Base-by-base conservation (phyloP, 2,888 invertebrate species). In the Itoplectis maculator region DNA sequence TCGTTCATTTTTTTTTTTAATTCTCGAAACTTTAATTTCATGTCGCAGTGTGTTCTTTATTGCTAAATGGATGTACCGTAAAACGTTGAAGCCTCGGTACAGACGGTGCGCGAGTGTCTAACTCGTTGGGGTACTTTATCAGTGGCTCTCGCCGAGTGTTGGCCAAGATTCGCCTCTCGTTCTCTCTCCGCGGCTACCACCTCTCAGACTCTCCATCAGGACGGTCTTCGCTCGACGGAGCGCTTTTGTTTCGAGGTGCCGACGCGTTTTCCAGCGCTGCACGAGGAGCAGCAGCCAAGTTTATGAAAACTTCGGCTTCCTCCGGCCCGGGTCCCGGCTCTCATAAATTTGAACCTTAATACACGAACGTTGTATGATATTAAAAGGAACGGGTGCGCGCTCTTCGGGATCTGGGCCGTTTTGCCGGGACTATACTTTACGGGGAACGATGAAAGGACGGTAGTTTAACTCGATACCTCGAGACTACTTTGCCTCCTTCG, bases 341-440 rank as follows among this genome's bases (percentile, higher is more conserved):
- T 61, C 85, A 91, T 91, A 91, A 91, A 91, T 91, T 89, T 88
- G 23, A 85, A 73, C 86, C 87, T 88, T 89, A 87, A 89, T 88
- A 86, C 85, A 20, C 13, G 84, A 79, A 87, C 86, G 83, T 68
- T 80, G 87, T 85, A 86, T 87, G 85, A 86, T 87, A 86, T 88
- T 87, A 85, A 85, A 85, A 87, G 73, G 81, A 84, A 87, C 81
- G 76, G 68, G 49, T 68, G 72, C 65, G 77, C 84, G 77, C 84
- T 77, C 45, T n/a, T n/a, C n/a, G 56, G 20, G 63, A 59, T 74
- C 73, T 56, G 59, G 59, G 77, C 82, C 66, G 68, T 77, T 84
- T 80, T 70, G 65, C 49, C 40, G 23, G 9, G 70, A 63, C 77
- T 70, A 74, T 75, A 82, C 65, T 42, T 79, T 79, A 81, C 75